Evolutionary conservation across 2,888 invertebrate species (phyloP).

Genomic region (Emmelina monodactyla): DNA sequence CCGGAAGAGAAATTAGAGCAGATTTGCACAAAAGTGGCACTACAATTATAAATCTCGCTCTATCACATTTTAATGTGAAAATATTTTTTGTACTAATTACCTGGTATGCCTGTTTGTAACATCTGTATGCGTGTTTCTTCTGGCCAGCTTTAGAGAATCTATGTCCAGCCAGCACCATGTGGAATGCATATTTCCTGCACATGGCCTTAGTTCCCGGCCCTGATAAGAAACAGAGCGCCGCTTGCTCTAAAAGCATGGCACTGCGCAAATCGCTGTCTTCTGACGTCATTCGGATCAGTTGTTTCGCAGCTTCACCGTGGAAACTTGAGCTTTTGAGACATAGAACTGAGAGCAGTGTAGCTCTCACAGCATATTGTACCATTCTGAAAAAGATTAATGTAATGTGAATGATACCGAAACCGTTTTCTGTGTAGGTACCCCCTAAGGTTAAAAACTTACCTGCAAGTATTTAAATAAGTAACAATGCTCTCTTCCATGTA

Average conservation of each 20-base stretch:
- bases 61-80: not conserved
- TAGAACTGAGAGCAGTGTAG: slow-evolving; percentile 88
- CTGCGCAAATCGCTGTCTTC: slow-evolving; percentile 97
- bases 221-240: slow-evolving; percentile 87
- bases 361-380: slow-evolving; percentile 91
- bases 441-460: too few species aligned
- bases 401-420: too few species aligned
- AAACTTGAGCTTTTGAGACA: slow-evolving; percentile 81
- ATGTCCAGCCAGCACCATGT: slow-evolving; percentile 96
- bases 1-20: too few species aligned
- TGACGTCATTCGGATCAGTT: slow-evolving; percentile 93
- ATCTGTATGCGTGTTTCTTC: slow-evolving; percentile 88
- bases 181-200: slow-evolving; percentile 94
- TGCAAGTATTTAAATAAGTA: slow-evolving; percentile 90
- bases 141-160: slow-evolving; percentile 93
- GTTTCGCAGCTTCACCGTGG: slow-evolving; percentile 93
- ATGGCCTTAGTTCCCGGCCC: slow-evolving; percentile 70
- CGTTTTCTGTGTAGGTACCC: too few species aligned
- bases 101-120: slow-evolving; percentile 92
- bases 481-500: slow-evolving; percentile 96
- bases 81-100: too few species aligned
- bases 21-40: too few species aligned
- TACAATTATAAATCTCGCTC: too few species aligned
- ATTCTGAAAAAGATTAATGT: slow-evolving; percentile 76
- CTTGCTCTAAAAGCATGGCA: slow-evolving; percentile 93